Conservation (phyloP, 2,797 vertebrate genomes). For the Phataginus tetradactyla region DNA sequence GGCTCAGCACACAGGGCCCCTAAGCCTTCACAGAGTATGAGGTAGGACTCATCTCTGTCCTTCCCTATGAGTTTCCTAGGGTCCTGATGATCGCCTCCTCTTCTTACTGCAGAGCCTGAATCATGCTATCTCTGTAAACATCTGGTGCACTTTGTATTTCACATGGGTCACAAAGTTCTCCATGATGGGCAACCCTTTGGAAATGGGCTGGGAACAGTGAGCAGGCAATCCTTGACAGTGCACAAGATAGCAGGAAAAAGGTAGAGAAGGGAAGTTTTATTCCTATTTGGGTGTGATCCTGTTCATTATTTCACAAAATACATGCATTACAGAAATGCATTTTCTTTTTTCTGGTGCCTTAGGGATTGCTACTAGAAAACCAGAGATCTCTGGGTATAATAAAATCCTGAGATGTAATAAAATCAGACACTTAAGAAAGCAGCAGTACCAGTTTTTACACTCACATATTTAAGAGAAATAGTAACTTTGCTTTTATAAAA, state of each 20-base stretch:
- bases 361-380: slow-evolving; percentile 43
- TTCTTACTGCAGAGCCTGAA: background rate
- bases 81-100: background rate
- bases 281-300: background rate
- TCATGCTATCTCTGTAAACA: background rate
- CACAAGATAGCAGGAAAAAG: background rate
- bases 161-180: background rate
- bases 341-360: slow-evolving; percentile 40
- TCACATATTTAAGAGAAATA: slow-evolving; percentile 65
- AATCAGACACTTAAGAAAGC: slow-evolving; percentile 65
- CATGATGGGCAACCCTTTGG: background rate
- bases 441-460: slow-evolving; percentile 41
- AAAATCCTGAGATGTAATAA: slow-evolving; percentile 65
- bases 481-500: slow-evolving; percentile 64
- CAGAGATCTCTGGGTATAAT: slow-evolving; percentile 27
- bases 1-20: background rate
- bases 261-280: background rate
- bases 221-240: background rate
- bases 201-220: background rate
- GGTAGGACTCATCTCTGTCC: background rate
- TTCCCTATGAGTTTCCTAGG: background rate
- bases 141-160: background rate
- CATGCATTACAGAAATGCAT: slow-evolving; percentile 30
- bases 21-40: background rate
- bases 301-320: slow-evolving; percentile 63